phyloP scores from a whole-genome alignment of 2,113 vertebrate genomes.

The Prinia subflava region DNA sequence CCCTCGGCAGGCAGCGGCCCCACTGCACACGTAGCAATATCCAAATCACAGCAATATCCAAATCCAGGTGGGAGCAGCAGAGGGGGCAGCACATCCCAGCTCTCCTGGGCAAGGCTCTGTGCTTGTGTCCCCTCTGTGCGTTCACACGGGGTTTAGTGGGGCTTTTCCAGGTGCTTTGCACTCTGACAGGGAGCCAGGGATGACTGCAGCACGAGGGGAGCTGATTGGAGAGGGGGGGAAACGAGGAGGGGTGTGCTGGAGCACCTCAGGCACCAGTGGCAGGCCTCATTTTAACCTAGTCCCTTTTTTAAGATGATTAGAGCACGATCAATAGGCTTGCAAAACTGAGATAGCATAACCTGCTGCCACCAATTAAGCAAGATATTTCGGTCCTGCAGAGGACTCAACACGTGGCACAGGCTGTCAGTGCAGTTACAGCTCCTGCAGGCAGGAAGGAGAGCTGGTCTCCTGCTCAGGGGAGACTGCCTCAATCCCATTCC shows the following conservation, averaged over 20 bases:
- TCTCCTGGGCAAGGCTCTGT: not conserved
- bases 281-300: not conserved
- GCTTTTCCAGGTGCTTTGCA: not conserved
- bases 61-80: not conserved
- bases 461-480: not conserved
- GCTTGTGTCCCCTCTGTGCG: not conserved
- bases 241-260: not conserved
- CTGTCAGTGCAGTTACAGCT: not conserved
- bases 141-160: not conserved
- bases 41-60: no score
- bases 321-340: not conserved
- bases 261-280: not conserved
- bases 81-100: not conserved
- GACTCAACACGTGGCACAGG: not conserved
- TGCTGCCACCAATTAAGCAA: conserved; percentile 33
- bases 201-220: not conserved
- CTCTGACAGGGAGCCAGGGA: not conserved
- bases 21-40: accelerated
- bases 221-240: not conserved
- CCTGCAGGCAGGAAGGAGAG: not conserved
- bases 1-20: not conserved
- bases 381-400: not conserved
- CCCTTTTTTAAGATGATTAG: not conserved
- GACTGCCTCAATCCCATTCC: not conserved
- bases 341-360: not conserved